Base-by-base conservation (phyloP, 2,888 invertebrate genomes). In the Pilophorus perplexus region DNA sequence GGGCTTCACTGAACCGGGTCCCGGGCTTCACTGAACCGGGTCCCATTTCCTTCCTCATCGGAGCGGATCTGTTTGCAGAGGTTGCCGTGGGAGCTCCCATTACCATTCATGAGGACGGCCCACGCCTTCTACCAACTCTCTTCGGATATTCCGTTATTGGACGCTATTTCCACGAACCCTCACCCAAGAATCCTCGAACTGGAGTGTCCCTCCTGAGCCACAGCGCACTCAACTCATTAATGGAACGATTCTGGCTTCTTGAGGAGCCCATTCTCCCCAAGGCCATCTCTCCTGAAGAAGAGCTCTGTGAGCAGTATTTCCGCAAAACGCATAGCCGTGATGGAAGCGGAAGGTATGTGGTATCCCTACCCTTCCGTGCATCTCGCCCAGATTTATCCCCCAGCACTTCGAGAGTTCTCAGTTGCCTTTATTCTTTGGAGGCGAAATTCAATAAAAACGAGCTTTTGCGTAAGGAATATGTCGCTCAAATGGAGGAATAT, bases 291-390 rank as follows among this genome's bases (percentile, higher is more conserved):
- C 18, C 23, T 3, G 22, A 59, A 38, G 59, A 42, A 5, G 10
- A 20, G 8, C 4, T 16, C 3, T 62, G 62, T 44, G 62, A 62
- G 16, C n/a, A 64, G 12, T 52, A 64, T 38, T 64, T 64, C 14
- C 2, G 2, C 3, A 12, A 50, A 2, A 60, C 60, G 8, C 60
- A 60, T 28, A 14, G 22, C n/a, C 48, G 50, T 6, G 1, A n/a
- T 4, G 16, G 16, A 4, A 16, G 28, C 8, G 64, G 64, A 10
- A 6, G 48, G 5, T 64, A 64, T 14, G 48, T 46, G 0, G 48
- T 50, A 2, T 2, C 5, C 2, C 23, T 64, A n/a, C 64, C 64
- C 1, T 50, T 64, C 40, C 28, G 22, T 16, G 14, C 18, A 1
- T 2, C 1, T n/a, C 33, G 12, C 1, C 22, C 33, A 1, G 16